Conservation (phyloP, 2,888 invertebrate genomes). For the Oligia fasciuncula region DNA sequence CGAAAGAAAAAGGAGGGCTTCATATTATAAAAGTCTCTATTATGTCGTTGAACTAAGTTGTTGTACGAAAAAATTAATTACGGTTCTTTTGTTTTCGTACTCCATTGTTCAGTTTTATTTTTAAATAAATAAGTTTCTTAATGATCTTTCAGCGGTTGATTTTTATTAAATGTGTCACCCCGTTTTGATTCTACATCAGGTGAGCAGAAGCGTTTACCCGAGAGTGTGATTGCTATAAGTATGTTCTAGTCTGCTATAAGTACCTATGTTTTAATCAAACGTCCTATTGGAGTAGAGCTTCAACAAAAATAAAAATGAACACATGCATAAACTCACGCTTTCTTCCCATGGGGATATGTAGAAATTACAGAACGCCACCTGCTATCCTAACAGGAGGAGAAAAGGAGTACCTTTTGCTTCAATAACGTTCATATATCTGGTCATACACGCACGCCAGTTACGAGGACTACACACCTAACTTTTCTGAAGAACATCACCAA, state of each 20-base stretch:
- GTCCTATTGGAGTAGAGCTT: not conserved
- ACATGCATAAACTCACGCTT: not conserved
- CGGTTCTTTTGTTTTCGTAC: conserved; percentile 61
- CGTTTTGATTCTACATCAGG: conserved; percentile 3
- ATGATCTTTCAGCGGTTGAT: conserved; percentile 25
- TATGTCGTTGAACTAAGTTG: conserved; percentile 75
- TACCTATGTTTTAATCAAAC: not conserved
- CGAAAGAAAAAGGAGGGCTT: conserved; percentile 76
- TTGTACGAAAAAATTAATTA: conserved; percentile 78
- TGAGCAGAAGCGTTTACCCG: not conserved
- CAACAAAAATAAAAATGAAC: no score
- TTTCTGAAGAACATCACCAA: not conserved
- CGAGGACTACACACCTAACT: not conserved
- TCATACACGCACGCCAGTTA: not conserved
- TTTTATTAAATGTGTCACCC: not conserved
- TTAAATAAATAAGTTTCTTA: conserved; percentile 45
- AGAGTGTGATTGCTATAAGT: not conserved
- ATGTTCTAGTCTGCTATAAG: not conserved
- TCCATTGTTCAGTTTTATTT: conserved; percentile 50
- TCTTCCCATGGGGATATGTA: not conserved
- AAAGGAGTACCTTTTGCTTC: not conserved
- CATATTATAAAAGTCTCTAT: conserved; percentile 77
- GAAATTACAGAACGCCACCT: not conserved
- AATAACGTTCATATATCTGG: not conserved
- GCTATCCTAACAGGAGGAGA: not conserved